Percentiles rank a stretch among this genome's conserved stretches.
Conservation (phyloP, 2,888 invertebrate species). For the Zhengitettix transpicula region DNA sequence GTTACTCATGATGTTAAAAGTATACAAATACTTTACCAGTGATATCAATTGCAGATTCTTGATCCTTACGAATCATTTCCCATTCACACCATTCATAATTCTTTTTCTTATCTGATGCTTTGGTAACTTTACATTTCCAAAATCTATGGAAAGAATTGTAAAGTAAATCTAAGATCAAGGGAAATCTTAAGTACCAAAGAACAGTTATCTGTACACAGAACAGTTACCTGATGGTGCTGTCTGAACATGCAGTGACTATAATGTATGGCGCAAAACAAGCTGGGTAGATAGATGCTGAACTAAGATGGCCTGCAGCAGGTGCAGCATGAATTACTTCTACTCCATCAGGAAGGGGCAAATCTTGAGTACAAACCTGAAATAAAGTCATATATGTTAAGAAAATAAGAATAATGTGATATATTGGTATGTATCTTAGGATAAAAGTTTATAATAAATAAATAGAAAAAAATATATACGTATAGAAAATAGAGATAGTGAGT, state of each 20-base stretch:
- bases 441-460: no score
- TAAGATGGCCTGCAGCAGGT: slow-evolving; percentile 90
- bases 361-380: slow-evolving; percentile 62
- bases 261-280: slow-evolving; percentile 98
- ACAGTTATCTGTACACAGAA: slow-evolving; percentile 26
- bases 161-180: background rate
- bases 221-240: slow-evolving; percentile 56
- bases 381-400: background rate
- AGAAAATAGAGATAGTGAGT: no score
- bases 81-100: slow-evolving; percentile 71
- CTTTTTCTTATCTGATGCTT: slow-evolving; percentile 26
- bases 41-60: slow-evolving; percentile 51
- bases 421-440: no score
- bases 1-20: no score
- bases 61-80: slow-evolving; percentile 66
- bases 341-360: slow-evolving; percentile 70
- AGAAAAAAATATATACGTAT: no score
- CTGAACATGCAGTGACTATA: slow-evolving; percentile 87
- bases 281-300: slow-evolving; percentile 95
- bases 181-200: background rate
- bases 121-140: slow-evolving; percentile 62
- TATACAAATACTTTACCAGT: slow-evolving; percentile 34
- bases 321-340: slow-evolving; percentile 87
- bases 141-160: slow-evolving; percentile 35
- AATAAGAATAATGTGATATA: no score